Percentiles rank a stretch among this genome's conserved stretches.
Evolutionary conservation across 2,888 invertebrate genomes (phyloP).

Genomic region (Hetaerina titia): DNA sequence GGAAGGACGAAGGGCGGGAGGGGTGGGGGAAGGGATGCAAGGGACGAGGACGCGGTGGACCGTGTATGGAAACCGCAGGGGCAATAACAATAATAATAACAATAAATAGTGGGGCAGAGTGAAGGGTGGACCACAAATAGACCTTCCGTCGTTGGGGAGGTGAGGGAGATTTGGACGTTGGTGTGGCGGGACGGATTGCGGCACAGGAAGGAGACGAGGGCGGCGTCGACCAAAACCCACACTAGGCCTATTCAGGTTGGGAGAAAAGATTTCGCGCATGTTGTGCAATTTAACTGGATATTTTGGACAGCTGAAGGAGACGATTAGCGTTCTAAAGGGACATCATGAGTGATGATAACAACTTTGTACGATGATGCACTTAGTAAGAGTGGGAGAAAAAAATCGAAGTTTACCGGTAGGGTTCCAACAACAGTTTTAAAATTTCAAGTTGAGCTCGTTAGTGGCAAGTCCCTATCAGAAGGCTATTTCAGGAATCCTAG

Average conservation of each 20-base stretch:
- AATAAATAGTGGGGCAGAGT: slow-evolving; percentile 36
- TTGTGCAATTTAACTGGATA: not conserved
- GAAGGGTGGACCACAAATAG: slow-evolving; percentile 55
- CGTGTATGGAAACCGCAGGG: slow-evolving; percentile 43
- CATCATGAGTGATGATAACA: not conserved
- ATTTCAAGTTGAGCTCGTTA: not conserved
- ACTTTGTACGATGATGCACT: not conserved
- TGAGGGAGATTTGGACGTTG: not conserved
- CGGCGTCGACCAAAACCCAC: not conserved
- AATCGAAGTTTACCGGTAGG: not conserved
- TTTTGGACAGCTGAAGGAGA: not conserved
- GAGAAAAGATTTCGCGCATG: not conserved
- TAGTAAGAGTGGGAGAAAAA: not conserved
- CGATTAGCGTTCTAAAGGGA: not conserved
- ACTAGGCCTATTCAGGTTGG: not conserved
- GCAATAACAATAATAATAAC: slow-evolving; percentile 67
- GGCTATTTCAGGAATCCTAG: not conserved
- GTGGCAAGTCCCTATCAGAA: not conserved
- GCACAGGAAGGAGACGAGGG: not conserved
- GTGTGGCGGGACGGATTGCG: not conserved
- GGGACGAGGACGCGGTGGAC: slow-evolving; percentile 39
- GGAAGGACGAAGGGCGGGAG: not conserved
- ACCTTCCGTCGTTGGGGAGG: slow-evolving; percentile 1
- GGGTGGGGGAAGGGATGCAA: slow-evolving; percentile 25
- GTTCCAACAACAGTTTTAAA: not conserved